phyloP scores from a whole-genome alignment of 2,797 vertebrate genomes.

The Simalia tracyae region DNA sequence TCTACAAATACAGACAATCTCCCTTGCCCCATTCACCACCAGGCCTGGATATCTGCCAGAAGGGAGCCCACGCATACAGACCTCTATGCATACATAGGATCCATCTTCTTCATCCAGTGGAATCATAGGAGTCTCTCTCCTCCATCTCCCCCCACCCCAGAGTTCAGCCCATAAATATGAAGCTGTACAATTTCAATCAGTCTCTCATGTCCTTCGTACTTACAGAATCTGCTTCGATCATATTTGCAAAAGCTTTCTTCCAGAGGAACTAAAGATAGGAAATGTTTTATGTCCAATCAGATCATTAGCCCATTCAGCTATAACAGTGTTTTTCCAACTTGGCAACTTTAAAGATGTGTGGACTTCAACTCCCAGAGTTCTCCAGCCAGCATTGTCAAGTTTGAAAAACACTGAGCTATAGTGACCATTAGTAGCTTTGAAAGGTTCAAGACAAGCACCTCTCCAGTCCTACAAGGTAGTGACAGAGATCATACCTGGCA shows the following conservation, averaged over 20 bases:
- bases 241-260: neutral
- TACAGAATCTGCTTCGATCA: neutral
- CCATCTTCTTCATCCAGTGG: neutral
- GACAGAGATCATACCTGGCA: neutral
- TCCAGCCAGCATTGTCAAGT: neutral
- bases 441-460: neutral
- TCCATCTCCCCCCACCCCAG: neutral
- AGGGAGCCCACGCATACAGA: neutral
- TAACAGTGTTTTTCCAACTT: neutral
- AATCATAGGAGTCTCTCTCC: neutral
- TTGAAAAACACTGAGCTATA: neutral
- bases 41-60: neutral
- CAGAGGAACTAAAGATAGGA: neutral
- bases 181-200: neutral
- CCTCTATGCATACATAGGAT: neutral
- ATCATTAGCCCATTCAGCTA: neutral
- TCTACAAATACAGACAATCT: neutral
- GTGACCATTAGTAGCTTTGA: neutral
- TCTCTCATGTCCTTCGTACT: neutral
- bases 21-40: neutral
- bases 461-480: neutral
- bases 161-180: neutral
- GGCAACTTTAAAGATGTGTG: neutral
- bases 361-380: neutral
- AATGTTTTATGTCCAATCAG: neutral